phyloP scores from a whole-genome alignment of 2,113 vertebrate genomes.

The Heterochromis multidens region DNA sequence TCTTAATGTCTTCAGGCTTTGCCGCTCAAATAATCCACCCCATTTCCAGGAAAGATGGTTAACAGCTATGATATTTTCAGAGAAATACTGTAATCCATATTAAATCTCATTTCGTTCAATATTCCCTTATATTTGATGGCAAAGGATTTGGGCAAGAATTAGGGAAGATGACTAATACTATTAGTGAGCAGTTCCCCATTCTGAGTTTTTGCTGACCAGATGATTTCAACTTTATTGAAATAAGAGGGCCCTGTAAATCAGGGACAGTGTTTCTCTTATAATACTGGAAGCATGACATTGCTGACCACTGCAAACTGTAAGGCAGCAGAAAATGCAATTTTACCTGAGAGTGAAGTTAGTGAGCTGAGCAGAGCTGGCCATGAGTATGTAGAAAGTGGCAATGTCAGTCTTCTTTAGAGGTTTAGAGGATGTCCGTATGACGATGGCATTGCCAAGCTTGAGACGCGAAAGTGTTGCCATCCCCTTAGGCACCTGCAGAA shows the following conservation, averaged over 20 bases:
- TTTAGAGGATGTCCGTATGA: conserved; percentile 80
- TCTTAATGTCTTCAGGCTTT: conserved; percentile 39
- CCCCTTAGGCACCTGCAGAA: conserved; percentile 78
- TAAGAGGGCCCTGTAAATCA: not conserved
- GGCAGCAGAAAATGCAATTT: conserved; percentile 24
- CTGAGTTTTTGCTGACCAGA: conserved; percentile 6
- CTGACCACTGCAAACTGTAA: not conserved
- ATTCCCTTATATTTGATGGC: conserved; percentile 17
- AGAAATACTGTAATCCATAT: conserved; percentile 53
- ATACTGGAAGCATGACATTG: not conserved
- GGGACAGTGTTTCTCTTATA: not conserved
- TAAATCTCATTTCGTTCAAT: conserved; percentile 51
- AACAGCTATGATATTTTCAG: conserved; percentile 46
- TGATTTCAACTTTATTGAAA: not conserved
- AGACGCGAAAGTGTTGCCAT: conserved; percentile 80
- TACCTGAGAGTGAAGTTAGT: conserved; percentile 90
- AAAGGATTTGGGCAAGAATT: conserved; percentile 27
- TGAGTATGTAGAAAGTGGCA: conserved; percentile 83
- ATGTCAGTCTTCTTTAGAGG: conserved; percentile 81
- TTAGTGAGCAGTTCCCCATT: not conserved
- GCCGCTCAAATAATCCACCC: conserved; percentile 38
- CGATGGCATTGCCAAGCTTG: conserved; percentile 81
- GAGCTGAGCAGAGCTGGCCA: conserved; percentile 80
- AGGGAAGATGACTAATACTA: not conserved
- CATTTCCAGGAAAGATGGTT: conserved; percentile 38